Conservation (phyloP, 2,113 vertebrate species). For the Balaeniceps rex region DNA sequence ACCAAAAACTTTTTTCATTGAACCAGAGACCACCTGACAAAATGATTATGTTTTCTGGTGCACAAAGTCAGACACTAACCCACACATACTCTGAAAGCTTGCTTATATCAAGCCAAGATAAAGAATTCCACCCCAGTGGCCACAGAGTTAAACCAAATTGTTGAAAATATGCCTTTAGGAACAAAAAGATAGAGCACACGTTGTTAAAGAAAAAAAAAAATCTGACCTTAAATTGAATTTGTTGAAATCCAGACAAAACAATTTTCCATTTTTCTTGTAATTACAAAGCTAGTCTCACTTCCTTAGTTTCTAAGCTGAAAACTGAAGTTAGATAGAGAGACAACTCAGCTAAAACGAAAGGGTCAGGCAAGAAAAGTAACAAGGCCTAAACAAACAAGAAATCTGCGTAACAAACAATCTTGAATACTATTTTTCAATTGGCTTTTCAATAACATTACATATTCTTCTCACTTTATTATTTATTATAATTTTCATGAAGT, state of each 20-base stretch:
- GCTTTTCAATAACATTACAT: background rate
- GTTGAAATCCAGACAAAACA: conserved; percentile 15
- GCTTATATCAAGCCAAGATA: conserved; percentile 17
- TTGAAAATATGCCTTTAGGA: background rate
- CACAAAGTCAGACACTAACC: background rate
- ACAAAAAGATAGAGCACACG: background rate
- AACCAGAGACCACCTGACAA: conserved; percentile 3
- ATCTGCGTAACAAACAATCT: background rate
- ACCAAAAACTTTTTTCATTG: background rate
- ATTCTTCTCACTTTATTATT: background rate
- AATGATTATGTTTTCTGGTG: background rate
- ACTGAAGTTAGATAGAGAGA: background rate
- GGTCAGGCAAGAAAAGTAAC: background rate
- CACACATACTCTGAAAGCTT: background rate
- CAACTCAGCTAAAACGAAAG: background rate
- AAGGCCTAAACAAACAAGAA: background rate
- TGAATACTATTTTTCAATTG: background rate
- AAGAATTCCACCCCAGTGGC: conserved; percentile 17
- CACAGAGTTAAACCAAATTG: background rate
- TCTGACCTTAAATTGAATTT: background rate
- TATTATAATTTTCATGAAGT: background rate
- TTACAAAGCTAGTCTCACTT: background rate
- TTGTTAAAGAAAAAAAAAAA: background rate
- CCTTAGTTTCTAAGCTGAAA: background rate
- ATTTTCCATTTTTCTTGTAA: background rate